Evolutionary conservation across 2,797 vertebrate genomes (phyloP).

Genomic region (Vireo griseus): DNA sequence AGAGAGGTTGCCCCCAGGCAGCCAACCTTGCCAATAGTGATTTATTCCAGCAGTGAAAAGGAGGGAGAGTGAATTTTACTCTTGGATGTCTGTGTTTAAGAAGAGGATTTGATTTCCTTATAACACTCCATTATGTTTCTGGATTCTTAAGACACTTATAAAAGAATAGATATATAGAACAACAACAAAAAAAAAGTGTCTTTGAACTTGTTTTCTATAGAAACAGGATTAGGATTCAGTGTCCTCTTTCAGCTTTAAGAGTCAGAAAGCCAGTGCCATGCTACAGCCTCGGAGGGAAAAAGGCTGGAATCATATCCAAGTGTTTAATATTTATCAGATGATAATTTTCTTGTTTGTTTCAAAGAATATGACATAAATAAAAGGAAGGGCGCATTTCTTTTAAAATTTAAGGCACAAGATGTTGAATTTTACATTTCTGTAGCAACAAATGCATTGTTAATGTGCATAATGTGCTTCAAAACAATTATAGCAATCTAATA

Average conservation of each 20-base stretch:
- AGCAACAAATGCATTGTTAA: background rate
- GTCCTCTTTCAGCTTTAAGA: background rate
- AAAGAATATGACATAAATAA: background rate
- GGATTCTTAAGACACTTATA: background rate
- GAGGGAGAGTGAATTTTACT: background rate
- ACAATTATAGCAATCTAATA: conserved; percentile 26
- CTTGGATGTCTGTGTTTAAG: background rate
- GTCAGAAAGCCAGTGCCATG: background rate
- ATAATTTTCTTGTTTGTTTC: background rate
- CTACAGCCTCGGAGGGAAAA: background rate
- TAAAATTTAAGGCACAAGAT: background rate
- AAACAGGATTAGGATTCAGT: background rate
- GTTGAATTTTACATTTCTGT: background rate
- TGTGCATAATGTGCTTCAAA: background rate
- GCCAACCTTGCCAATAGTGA: background rate
- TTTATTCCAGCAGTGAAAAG: background rate
- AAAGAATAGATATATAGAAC: background rate
- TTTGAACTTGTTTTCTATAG: background rate
- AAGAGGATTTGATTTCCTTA: background rate
- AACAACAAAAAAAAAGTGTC: background rate
- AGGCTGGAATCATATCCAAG: background rate
- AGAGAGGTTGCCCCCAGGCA: background rate
- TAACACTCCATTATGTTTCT: background rate
- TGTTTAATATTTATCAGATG: background rate
- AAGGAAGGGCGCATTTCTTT: background rate